These are phyloP conservation scores for Drosophila heteroneura DNA, from an alignment of 2,888 invertebrate genomes.

Conservation along the genomic window DNA sequence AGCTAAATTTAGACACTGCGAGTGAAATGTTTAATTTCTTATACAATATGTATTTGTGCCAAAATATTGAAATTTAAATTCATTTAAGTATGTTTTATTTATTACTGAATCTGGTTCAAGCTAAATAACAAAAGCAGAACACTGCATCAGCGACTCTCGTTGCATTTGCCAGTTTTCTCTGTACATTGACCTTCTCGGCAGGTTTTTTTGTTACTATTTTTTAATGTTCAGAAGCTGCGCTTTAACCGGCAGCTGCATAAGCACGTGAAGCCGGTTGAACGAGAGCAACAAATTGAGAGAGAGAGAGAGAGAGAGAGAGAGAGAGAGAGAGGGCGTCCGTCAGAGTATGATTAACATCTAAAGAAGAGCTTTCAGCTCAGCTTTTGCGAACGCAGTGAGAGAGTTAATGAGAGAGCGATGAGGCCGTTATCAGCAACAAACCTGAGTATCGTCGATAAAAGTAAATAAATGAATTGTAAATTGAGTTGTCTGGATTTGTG, in stretches of 20 bases:
- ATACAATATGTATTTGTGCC: neutral
- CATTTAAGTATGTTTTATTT: neutral
- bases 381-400: neutral
- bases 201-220: slow-evolving; percentile 49
- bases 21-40: neutral
- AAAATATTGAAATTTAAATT: neutral
- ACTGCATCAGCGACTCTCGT: slow-evolving; percentile 11
- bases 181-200: slow-evolving; percentile 76
- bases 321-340: neutral
- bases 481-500: slow-evolving; percentile 29
- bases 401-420: slow-evolving; percentile 2
- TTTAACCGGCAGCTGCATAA: slow-evolving; percentile 35
- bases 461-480: slow-evolving; percentile 16
- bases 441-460: slow-evolving; percentile 9
- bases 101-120: slow-evolving; percentile 10
- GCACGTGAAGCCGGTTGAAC: slow-evolving; percentile 60
- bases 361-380: slow-evolving; percentile 17
- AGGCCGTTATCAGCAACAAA: slow-evolving; percentile 41
- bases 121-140: slow-evolving; percentile 14
- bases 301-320: neutral
- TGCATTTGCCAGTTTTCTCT: slow-evolving; percentile 33
- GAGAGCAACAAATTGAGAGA: neutral
- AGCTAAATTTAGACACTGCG: slow-evolving; percentile 46
- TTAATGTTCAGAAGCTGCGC: slow-evolving; percentile 51
- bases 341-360: neutral